Conservation (phyloP, 2,888 invertebrate genomes). For the Rhimphoctona megacephalus region DNA sequence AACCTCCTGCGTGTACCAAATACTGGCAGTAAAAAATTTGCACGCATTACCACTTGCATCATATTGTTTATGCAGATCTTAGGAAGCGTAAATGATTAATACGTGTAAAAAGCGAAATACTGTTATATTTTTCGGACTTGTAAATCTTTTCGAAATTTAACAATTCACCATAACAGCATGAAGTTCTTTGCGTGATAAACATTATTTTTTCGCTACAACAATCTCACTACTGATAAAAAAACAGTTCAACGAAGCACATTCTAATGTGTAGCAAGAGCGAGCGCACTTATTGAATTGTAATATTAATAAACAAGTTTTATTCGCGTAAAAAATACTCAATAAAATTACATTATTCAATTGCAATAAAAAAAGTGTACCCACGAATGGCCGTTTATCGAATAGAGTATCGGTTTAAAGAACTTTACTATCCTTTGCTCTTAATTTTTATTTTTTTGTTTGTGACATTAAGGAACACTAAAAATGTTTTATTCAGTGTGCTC, state of each 20-base stretch:
- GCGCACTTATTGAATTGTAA: neutral
- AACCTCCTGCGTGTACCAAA: conserved; percentile 38
- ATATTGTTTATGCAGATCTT: conserved; percentile 49
- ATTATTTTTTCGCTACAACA: neutral
- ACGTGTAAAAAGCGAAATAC: conserved; percentile 3
- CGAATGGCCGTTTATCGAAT: neutral
- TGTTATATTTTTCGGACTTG: neutral
- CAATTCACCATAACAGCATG: no score
- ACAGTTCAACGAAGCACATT: neutral
- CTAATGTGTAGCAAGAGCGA: no score
- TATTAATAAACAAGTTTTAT: neutral
- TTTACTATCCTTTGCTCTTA: neutral
- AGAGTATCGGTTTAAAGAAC: neutral
- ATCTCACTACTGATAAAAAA: neutral
- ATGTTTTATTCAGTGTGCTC: conserved; percentile 36
- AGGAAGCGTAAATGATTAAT: conserved; percentile 4
- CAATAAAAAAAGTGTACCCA: neutral
- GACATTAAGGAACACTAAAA: conserved; percentile 7
- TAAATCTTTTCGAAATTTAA: neutral
- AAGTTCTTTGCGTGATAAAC: neutral
- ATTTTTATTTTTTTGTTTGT: neutral
- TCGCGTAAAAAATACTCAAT: neutral
- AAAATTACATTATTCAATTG: neutral
- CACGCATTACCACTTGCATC: conserved; percentile 43
- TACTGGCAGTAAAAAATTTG: conserved; percentile 46